Conservation (phyloP, 2,888 invertebrate genomes). For the Phyllotreta striolata region DNA sequence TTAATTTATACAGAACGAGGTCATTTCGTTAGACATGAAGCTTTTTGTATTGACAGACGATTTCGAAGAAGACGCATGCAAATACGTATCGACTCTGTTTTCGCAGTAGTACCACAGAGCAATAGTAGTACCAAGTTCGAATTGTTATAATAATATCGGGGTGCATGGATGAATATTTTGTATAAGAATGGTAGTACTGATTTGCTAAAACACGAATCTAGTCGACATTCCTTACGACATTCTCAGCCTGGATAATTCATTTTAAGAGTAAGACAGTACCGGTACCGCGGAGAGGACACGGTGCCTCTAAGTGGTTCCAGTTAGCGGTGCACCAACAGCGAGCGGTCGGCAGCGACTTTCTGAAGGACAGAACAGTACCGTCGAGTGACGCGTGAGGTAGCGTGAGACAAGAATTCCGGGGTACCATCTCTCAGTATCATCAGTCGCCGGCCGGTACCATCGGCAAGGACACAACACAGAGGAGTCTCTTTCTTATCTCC, state of each 20-base stretch:
- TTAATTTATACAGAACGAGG: slow-evolving; percentile 7
- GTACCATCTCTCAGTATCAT: slow-evolving; percentile 36
- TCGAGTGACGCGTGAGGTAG: slow-evolving; percentile 53
- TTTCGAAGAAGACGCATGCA: background rate
- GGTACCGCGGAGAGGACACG: slow-evolving; percentile 9
- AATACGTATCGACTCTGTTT: no score
- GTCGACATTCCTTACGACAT: slow-evolving; percentile 22
- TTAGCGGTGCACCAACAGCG: slow-evolving; percentile 11
- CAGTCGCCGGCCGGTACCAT: slow-evolving; percentile 39
- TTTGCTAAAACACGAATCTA: slow-evolving; percentile 16
- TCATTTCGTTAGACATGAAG: background rate
- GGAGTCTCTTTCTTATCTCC: slow-evolving; percentile 47
- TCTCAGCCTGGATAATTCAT: slow-evolving; percentile 28
- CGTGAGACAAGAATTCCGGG: slow-evolving; percentile 57
- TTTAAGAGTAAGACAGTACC: slow-evolving; percentile 26
- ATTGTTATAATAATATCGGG: background rate
- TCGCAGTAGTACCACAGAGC: background rate
- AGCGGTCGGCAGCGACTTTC: slow-evolving; percentile 25
- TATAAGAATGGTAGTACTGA: slow-evolving; percentile 1
- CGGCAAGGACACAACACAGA: slow-evolving; percentile 38
- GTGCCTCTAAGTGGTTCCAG: slow-evolving; percentile 19
- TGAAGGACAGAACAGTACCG: slow-evolving; percentile 52
- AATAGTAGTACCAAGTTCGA: background rate
- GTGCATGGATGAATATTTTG: background rate
- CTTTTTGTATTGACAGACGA: background rate